Percentiles rank a stretch among this genome's conserved stretches.
Conservation (phyloP, 2,888 invertebrate genomes). For the Drosophila yooni region DNA sequence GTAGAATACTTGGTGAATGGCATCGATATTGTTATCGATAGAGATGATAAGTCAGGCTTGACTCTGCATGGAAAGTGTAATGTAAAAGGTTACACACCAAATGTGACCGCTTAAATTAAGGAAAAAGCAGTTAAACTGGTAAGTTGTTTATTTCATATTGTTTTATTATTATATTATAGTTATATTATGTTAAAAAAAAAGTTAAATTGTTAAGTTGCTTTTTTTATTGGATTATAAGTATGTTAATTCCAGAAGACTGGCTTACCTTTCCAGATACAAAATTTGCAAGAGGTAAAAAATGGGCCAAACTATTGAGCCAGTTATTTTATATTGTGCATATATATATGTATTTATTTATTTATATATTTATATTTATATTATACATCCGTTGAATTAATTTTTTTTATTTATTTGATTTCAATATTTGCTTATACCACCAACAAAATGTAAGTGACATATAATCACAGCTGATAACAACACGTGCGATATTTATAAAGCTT, state of each 20-base stretch:
- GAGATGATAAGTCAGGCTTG: constrained; percentile 1
- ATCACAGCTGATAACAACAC: constrained; percentile 39
- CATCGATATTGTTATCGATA: constrained; percentile 25
- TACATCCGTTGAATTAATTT: neutral
- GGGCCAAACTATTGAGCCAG: too few species aligned
- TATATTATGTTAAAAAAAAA: neutral
- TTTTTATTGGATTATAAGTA: too few species aligned
- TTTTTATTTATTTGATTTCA: neutral
- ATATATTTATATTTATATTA: neutral
- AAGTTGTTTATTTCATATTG: neutral
- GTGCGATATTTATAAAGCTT: constrained; percentile 55
- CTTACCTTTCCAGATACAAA: too few species aligned
- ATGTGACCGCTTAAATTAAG: neutral
- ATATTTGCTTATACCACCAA: neutral
- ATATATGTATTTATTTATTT: too few species aligned
- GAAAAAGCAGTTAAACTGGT: too few species aligned
- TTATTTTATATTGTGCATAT: too few species aligned
- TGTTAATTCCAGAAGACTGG: too few species aligned
- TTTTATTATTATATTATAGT: too few species aligned
- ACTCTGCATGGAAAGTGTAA: neutral
- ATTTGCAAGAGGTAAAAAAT: too few species aligned
- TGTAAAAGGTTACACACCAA: constrained; percentile 14
- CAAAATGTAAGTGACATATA: neutral
- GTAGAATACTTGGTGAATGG: constrained; percentile 12
- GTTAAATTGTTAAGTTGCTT: neutral